Evolutionary conservation across 2,888 invertebrate genomes (phyloP), one percentile per base, ranked within the genome.

Genomic region (Plutella xylostella): DNA sequence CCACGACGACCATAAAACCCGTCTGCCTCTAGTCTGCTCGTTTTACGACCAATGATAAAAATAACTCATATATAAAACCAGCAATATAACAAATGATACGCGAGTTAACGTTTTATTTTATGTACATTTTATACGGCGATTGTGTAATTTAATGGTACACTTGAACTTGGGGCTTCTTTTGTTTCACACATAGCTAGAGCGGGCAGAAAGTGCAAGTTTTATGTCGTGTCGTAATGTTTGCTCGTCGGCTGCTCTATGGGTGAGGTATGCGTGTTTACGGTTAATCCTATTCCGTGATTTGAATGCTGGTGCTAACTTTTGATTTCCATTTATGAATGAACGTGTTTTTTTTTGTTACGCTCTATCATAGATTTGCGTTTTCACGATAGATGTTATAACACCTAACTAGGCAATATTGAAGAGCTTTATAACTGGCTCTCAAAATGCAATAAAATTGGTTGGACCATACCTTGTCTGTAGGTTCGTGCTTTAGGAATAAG

Each of bases 101-200:
- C 59, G 54, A 55, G 55, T 60, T 65, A 60, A 65, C 67, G 65
- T 14, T 39, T 39, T 39, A 22, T 12, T 28, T 33, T 7, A 14
- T 33, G 2, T 33, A 14, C 15, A 7, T 33, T 58, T 60, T 79
- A 80, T 74, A 64, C 72, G 60, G 61, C 63, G 75, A 33, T 78
- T 78, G 71, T 78, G 77, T 70, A 80, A 79, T 70, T 78, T 80
- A 78, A 82, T 75, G 65, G 72, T 71, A 70, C 63, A 72, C 82
- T 82, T 83, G 82, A 83, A 83, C 82, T 82, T 82, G 77, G 55
- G n/a, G n/a, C n/a, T n/a, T n/a, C n/a, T 57, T 76, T 72, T 76
- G 79, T 80, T 80, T 79, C 82, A 82, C 78, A 68, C 64, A 67
- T 79, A 71, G 79, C 80, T 79, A 79, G 76, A 72, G n/a, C 75